These are phyloP conservation scores for Hirtodrosophila confusa DNA, from an alignment of 2,888 invertebrate species.

Conservation along the genomic window DNA sequence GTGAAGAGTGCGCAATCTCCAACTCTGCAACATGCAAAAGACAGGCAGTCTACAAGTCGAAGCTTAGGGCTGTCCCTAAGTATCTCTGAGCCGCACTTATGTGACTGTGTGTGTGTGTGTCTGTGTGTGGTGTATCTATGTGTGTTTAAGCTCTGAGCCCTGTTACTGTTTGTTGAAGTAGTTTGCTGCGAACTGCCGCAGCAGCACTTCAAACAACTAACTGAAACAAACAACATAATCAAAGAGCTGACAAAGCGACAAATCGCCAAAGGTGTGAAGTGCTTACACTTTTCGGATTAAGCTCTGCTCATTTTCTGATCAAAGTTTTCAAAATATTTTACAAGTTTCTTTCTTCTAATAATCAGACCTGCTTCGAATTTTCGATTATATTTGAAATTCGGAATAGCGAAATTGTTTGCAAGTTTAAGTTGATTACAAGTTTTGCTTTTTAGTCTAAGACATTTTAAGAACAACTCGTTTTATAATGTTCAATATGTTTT, in stretches of 20 bases:
- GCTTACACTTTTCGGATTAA: constrained; percentile 24
- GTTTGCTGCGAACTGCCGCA: constrained; percentile 33
- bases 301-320: not conserved
- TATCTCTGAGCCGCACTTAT: constrained; percentile 30
- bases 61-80: constrained; percentile 65
- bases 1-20: constrained; percentile 16
- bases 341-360: not conserved
- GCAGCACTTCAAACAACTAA: constrained; percentile 49
- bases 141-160: constrained; percentile 46
- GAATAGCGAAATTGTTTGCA: too few relatives aligned
- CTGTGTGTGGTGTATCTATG: constrained; percentile 19
- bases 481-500: too few relatives aligned
- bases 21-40: constrained; percentile 59
- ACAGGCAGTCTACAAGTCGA: constrained; percentile 70
- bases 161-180: constrained; percentile 43
- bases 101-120: constrained; percentile 1
- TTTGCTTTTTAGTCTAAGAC: too few relatives aligned
- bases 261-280: constrained; percentile 58
- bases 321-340: not conserved
- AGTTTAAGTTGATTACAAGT: too few relatives aligned
- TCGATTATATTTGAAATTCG: too few relatives aligned
- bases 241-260: constrained; percentile 48
- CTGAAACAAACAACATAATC: constrained; percentile 73
- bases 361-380: too few relatives aligned
- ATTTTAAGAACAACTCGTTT: too few relatives aligned